Conservation (phyloP, 2,797 vertebrate genomes). For the Lithobates sylvaticus region DNA sequence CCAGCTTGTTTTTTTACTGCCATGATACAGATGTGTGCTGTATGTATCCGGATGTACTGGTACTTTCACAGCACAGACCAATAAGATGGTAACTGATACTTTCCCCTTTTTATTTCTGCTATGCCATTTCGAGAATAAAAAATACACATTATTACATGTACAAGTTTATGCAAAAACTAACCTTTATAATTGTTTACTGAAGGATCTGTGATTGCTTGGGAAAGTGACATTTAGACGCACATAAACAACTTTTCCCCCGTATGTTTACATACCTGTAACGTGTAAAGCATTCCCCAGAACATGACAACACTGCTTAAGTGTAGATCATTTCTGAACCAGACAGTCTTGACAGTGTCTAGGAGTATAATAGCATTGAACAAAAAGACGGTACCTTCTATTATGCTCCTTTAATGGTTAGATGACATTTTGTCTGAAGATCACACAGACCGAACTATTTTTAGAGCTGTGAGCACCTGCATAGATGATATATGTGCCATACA, state of each 20-base stretch:
- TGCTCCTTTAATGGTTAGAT: conserved; percentile 62
- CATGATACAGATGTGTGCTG: too few relatives aligned
- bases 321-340: conserved; percentile 37
- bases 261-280: conserved; percentile 13
- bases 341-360: conserved; percentile 28
- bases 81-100: too few relatives aligned
- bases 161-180: neutral
- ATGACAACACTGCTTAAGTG: conserved; percentile 13
- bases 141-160: too few relatives aligned
- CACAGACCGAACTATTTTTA: conserved; percentile 64
- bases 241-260: neutral
- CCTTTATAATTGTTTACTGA: neutral
- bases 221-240: conserved; percentile 28
- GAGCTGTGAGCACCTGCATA: conserved; percentile 63
- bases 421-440: conserved; percentile 64
- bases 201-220: neutral
- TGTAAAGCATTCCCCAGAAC: neutral
- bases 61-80: too few relatives aligned
- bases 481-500: conserved; percentile 60
- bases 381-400: conserved; percentile 48
- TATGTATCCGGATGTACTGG: too few relatives aligned
- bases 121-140: too few relatives aligned
- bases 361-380: conserved; percentile 45
- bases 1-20: too few relatives aligned
- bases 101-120: too few relatives aligned